Evolutionary conservation across 2,113 vertebrate genomes (phyloP), one percentile per base, ranked within the genome.

Genomic region (Mormyrus lacerda): DNA sequence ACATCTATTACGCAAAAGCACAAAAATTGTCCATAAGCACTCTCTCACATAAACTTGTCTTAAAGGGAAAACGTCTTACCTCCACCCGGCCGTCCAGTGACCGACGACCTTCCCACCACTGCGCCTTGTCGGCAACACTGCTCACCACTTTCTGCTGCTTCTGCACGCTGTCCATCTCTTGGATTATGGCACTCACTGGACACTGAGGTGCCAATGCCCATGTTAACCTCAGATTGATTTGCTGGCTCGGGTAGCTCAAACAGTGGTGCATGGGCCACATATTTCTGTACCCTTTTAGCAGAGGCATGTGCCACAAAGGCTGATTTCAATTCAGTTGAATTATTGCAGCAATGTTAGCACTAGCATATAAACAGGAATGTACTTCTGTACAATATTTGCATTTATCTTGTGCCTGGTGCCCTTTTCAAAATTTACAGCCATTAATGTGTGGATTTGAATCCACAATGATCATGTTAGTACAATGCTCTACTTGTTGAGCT

Each of bases 101-200:
- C 4, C 93, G 93, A 21, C 98, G 95, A 0, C 95, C 95, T 1
- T 95, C 94, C 98, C 98, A 99, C 98, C 98, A 99, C 47, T 95
- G 94, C 1, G 91, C 93, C 90, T 97, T 98, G 47, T 98, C 97
- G 0, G 96, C 96, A 50, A 96, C 95, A 39, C 42, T 93, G 91
- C 94, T 97, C 91, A 96, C 93, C 45, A 94, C 95, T 89, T 97
- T 97, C 94, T 99, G 98, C n/a, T 96, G 95, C 90, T 93, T 95
- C 91, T 96, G 95, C 90, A 99, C 96, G 19, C 89, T 50, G 0
- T 97, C 96, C 1, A 99, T 96, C 83, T 99, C 97, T 21, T 91
- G 94, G 73, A 99, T 93, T 3, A 95, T 82, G 0, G 87, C 91
- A 48, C 92, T 94, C 19, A 98, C 88, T 0, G 95, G 90, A 10